Evolutionary conservation across 2,888 invertebrate genomes (phyloP).

Genomic region (Aporophyla lueneburgensis): DNA sequence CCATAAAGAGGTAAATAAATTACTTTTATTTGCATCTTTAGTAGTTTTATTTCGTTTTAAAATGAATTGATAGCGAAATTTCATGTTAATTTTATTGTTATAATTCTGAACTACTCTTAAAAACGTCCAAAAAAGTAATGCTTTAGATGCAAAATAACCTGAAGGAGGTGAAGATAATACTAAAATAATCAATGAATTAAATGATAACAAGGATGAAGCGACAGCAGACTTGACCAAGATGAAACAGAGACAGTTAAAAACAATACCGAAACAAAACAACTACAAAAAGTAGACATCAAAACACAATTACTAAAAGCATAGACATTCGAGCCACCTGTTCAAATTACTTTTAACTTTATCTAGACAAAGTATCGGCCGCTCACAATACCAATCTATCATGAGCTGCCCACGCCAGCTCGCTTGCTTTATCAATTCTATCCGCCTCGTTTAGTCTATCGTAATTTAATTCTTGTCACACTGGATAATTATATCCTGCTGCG

Average conservation of each 20-base stretch:
- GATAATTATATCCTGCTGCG: constrained; percentile 67
- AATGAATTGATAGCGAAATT: background rate
- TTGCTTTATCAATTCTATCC: constrained; percentile 60
- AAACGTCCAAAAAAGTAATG: background rate
- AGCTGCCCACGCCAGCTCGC: constrained; percentile 49
- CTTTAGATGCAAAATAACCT: background rate
- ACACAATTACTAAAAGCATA: background rate
- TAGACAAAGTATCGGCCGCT: constrained; percentile 12
- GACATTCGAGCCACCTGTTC: constrained; percentile 31
- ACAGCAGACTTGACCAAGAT: background rate
- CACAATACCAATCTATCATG: constrained; percentile 33
- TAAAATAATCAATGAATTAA: background rate
- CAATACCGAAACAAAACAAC: background rate
- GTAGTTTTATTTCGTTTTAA: background rate
- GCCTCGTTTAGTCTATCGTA: constrained; percentile 50
- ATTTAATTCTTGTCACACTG: constrained; percentile 59
- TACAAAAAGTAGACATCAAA: constrained; percentile 8
- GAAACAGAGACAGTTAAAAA: background rate
- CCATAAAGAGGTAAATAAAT: constrained; percentile 11
- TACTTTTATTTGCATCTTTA: constrained; percentile 14
- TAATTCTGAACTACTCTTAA: background rate
- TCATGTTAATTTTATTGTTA: constrained; percentile 17
- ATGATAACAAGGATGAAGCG: background rate
- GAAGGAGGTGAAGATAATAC: too few relatives aligned
- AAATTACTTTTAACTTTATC: constrained; percentile 31